These are phyloP conservation scores for Poecile montanus DNA, from an alignment of 2,797 vertebrate genomes.

Conservation along the genomic window DNA sequence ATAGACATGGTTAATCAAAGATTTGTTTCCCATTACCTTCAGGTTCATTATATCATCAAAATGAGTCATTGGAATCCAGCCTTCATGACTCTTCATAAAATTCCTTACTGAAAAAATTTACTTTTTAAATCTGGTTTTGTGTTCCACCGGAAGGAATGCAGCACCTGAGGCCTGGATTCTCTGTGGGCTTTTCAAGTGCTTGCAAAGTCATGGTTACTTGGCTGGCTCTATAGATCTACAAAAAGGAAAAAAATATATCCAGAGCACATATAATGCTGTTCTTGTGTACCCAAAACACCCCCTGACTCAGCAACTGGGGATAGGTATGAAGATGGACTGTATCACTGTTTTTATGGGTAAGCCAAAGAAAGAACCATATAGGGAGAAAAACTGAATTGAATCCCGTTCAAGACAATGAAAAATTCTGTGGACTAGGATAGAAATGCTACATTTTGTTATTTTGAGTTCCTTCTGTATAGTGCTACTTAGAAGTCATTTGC, in stretches of 20 bases:
- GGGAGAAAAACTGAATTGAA: background rate
- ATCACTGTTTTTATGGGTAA: background rate
- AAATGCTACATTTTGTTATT: background rate
- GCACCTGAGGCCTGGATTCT: background rate
- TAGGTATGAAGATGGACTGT: background rate
- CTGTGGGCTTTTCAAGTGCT: background rate
- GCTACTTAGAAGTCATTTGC: background rate
- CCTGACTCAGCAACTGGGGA: background rate
- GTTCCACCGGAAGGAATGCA: background rate
- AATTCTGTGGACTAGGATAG: background rate
- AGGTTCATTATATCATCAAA: background rate
- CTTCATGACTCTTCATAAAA: background rate
- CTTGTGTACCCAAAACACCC: background rate
- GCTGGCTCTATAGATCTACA: background rate
- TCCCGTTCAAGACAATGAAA: background rate
- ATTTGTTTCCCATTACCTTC: background rate
- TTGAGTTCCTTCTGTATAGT: background rate
- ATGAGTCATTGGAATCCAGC: background rate
- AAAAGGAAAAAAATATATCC: background rate
- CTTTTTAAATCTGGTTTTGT: background rate
- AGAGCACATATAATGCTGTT: background rate
- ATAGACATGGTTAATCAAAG: background rate
- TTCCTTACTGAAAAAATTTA: background rate
- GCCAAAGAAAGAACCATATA: background rate
- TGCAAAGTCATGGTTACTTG: background rate